phyloP scores from a whole-genome alignment of 2,113 vertebrate genomes.

The Alouatta palliata region DNA sequence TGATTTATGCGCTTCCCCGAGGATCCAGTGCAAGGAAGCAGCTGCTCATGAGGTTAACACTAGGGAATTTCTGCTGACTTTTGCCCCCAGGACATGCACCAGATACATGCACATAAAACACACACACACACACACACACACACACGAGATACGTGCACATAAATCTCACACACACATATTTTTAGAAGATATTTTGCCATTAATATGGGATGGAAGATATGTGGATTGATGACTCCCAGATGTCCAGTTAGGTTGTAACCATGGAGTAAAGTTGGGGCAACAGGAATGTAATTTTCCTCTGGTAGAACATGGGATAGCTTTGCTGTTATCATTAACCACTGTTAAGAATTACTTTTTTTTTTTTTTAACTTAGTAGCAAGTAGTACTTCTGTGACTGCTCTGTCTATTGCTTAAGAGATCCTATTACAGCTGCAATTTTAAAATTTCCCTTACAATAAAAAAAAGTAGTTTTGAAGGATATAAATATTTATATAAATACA shows the following conservation, averaged over 20 bases:
- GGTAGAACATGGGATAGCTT: slow-evolving; percentile 9
- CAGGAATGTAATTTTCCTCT: neutral
- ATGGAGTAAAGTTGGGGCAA: neutral
- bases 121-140: neutral
- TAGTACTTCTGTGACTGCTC: neutral
- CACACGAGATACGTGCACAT: neutral
- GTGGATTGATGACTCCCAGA: neutral
- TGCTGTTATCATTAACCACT: neutral
- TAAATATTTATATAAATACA: neutral
- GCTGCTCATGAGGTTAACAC: neutral
- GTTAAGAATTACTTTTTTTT: neutral
- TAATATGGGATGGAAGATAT: neutral
- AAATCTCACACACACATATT: neutral
- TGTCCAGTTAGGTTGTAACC: neutral
- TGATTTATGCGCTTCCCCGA: neutral
- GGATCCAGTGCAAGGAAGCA: neutral
- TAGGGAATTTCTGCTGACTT: neutral
- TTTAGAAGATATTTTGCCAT: neutral
- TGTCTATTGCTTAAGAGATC: neutral
- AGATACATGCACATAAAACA: neutral
- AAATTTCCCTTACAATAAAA: neutral
- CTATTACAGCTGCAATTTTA: neutral
- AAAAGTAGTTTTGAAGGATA: neutral
- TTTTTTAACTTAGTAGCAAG: neutral
- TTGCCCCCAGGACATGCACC: neutral